Conservation (phyloP, 2,888 invertebrate species). For the Melipona bicolor region DNA sequence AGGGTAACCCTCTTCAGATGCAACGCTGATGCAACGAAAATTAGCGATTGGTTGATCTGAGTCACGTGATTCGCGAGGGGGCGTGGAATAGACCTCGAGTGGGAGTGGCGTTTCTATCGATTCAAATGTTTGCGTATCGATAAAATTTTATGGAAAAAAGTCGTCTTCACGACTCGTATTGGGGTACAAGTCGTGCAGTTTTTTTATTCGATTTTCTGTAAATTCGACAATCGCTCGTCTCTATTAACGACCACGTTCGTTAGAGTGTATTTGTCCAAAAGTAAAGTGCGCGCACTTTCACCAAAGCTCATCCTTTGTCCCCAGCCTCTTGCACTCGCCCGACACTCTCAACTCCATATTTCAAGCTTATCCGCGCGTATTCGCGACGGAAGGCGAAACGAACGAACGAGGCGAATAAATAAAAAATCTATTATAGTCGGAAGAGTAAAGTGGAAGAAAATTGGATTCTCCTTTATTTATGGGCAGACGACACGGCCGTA, state of each 20-base stretch:
- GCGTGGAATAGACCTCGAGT: too few relatives aligned
- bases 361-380: constrained; percentile 5
- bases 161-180: too few relatives aligned
- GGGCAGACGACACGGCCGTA: constrained; percentile 5
- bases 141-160: too few relatives aligned
- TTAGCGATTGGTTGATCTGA: too few relatives aligned
- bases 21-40: too few relatives aligned
- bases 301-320: not conserved
- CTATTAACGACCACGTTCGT: not conserved
- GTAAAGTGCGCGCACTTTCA: not conserved
- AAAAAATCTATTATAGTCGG: constrained; percentile 30
- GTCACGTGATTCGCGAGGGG: too few relatives aligned
- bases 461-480: constrained; percentile 66
- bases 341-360: constrained; percentile 27
- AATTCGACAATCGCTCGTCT: not conserved
- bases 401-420: constrained; percentile 3
- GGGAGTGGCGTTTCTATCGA: too few relatives aligned
- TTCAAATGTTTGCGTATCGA: too few relatives aligned
- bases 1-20: too few relatives aligned
- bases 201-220: not conserved
- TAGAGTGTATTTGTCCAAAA: not conserved
- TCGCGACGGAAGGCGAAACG: constrained; percentile 26
- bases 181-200: too few relatives aligned
- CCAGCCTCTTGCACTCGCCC: not conserved
- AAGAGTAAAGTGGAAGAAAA: constrained; percentile 44